Evolutionary conservation across 1,140 invertebrate species (phyloP).

Genomic region (Drosophila auraria): DNA sequence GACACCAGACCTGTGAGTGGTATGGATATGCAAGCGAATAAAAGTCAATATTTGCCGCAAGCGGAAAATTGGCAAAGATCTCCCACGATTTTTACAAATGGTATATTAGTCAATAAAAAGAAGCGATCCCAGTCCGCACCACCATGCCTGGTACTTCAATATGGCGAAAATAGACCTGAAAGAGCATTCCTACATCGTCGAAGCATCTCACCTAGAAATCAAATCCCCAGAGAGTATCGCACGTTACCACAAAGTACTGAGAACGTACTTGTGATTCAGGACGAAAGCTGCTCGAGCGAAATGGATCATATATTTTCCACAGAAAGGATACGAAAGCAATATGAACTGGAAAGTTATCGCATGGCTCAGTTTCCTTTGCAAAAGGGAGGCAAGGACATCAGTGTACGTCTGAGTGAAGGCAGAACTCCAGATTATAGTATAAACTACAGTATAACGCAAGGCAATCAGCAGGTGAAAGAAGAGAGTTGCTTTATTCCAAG

Average conservation of each 20-base stretch:
- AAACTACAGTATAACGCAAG: background rate
- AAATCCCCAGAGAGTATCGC: background rate
- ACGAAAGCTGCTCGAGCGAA: conserved; percentile 6
- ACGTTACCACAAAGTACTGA: background rate
- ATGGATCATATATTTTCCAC: background rate
- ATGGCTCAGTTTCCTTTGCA: background rate
- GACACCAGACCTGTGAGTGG: background rate
- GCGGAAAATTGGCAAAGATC: background rate
- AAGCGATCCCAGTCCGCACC: background rate
- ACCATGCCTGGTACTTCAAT: no score
- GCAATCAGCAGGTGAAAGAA: background rate
- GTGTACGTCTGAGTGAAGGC: background rate
- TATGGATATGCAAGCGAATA: no score
- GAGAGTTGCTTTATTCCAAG: no score
- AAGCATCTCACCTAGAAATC: background rate
- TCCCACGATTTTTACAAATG: no score
- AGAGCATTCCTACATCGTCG: background rate
- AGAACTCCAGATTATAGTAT: background rate
- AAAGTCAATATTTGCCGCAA: no score
- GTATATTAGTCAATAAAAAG: background rate
- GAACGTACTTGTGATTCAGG: conserved; percentile 1
- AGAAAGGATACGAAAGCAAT: background rate
- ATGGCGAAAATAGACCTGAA: background rate
- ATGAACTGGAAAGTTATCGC: no score
- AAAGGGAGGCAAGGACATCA: background rate